A percentile compares a stretch with the other conserved stretches of the same genome.
Conservation (phyloP, 2,113 vertebrate species). For the Oryzias celebensis region DNA sequence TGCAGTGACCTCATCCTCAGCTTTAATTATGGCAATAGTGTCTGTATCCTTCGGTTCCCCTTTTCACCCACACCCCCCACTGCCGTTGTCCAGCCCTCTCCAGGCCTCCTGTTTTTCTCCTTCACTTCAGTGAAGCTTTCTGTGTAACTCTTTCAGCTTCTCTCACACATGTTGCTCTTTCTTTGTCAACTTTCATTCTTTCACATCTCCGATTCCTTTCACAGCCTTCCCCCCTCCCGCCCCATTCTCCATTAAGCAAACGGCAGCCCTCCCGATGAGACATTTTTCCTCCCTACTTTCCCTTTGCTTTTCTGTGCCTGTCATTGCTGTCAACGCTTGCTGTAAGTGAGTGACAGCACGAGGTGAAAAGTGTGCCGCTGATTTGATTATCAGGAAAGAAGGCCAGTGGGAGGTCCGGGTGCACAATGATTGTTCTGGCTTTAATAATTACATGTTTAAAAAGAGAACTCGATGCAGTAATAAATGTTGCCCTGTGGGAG, state of each 20-base stretch:
- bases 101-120: neutral
- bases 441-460: constrained; percentile 30
- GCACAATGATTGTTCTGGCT: constrained; percentile 21
- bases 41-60: constrained; percentile 47
- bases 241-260: neutral
- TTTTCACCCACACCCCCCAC: constrained; percentile 9
- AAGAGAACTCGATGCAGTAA: neutral
- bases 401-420: constrained; percentile 29
- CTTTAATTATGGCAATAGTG: constrained; percentile 75
- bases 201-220: constrained; percentile 20
- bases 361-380: constrained; percentile 32
- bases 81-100: constrained; percentile 28
- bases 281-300: constrained; percentile 5
- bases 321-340: constrained; percentile 38
- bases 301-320: constrained; percentile 30
- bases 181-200: constrained; percentile 1
- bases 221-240: neutral
- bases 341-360: constrained; percentile 44
- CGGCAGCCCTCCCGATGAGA: no score
- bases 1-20: constrained; percentile 68
- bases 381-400: constrained; percentile 40
- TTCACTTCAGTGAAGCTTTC: constrained; percentile 16
- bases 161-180: constrained; percentile 17
- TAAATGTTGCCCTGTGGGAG: constrained; percentile 22
- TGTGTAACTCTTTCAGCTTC: neutral